phyloP scores from a whole-genome alignment of 2,113 vertebrate genomes.

The Bothrops jararaca region DNA sequence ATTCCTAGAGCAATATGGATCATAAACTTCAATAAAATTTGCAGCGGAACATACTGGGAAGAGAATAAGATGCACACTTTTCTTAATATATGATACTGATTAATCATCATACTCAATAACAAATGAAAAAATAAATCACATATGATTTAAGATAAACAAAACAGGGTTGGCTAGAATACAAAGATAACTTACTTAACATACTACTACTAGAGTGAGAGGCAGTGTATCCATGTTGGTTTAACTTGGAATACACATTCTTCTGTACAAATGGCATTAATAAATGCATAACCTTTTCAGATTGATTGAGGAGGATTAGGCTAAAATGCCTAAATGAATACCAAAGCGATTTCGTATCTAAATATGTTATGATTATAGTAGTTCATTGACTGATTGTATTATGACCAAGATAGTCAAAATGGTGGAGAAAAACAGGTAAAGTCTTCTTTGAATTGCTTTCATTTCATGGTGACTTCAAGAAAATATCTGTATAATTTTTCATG shows the following conservation, averaged over 20 bases:
- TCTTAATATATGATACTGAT: background rate
- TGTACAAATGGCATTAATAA: background rate
- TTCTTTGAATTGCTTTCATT: background rate
- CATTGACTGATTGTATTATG: background rate
- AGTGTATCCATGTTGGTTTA: background rate
- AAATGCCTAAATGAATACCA: background rate
- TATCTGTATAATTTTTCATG: background rate
- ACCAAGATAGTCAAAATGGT: background rate
- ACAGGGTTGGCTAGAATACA: background rate
- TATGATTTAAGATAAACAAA: background rate
- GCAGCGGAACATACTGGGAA: slow-evolving; percentile 81
- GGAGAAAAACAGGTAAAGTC: background rate
- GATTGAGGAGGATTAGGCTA: background rate
- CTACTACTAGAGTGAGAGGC: background rate
- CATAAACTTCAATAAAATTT: slow-evolving; percentile 93
- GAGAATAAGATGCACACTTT: background rate
- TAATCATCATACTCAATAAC: background rate
- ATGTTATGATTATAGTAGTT: background rate
- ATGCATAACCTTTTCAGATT: background rate
- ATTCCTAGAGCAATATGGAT: slow-evolving; percentile 92
- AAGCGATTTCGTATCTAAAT: background rate
- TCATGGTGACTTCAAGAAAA: background rate
- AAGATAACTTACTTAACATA: background rate
- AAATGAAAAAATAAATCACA: background rate
- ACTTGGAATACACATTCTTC: background rate